These are phyloP conservation scores for Cyanoderma ruficeps DNA, from an alignment of 2,113 vertebrate genomes.

Conservation along the genomic window DNA sequence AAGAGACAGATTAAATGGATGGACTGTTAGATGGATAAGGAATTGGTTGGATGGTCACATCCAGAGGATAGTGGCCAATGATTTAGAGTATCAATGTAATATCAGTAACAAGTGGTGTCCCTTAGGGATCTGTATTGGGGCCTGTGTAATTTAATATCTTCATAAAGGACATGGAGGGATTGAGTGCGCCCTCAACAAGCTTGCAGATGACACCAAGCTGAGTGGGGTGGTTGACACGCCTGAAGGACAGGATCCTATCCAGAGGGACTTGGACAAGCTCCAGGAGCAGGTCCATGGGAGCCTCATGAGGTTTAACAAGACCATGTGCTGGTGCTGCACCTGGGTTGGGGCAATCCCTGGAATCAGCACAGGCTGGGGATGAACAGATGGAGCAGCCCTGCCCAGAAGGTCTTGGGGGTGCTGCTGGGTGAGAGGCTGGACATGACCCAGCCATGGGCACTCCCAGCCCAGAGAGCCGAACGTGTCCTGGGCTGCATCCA, in stretches of 20 bases:
- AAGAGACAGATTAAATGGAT: not conserved
- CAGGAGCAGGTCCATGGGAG: rapidly evolving
- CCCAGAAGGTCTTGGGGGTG: not conserved
- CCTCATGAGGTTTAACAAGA: rapidly evolving
- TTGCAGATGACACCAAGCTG: not conserved
- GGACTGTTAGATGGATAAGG: not conserved
- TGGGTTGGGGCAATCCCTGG: not conserved
- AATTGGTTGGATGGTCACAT: not conserved
- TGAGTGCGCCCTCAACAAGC: not conserved
- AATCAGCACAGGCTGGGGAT: not conserved
- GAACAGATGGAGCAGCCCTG: not conserved
- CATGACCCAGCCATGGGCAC: not conserved
- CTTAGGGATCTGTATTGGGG: too few relatives aligned
- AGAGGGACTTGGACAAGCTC: not conserved
- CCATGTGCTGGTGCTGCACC: not conserved
- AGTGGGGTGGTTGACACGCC: too few relatives aligned
- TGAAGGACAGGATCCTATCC: too few relatives aligned
- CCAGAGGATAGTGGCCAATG: not conserved
- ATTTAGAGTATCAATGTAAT: not conserved
- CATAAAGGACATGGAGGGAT: not conserved
- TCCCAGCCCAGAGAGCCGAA: not conserved
- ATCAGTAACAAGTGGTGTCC: not conserved
- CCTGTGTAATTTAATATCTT: not conserved
- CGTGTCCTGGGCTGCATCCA: not conserved
- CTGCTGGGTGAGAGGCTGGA: not conserved